A percentile compares a stretch with the other conserved stretches of the same genome.
Conservation (phyloP, 1,140 invertebrate species). For the Daktulosphaira vitifoliae region DNA sequence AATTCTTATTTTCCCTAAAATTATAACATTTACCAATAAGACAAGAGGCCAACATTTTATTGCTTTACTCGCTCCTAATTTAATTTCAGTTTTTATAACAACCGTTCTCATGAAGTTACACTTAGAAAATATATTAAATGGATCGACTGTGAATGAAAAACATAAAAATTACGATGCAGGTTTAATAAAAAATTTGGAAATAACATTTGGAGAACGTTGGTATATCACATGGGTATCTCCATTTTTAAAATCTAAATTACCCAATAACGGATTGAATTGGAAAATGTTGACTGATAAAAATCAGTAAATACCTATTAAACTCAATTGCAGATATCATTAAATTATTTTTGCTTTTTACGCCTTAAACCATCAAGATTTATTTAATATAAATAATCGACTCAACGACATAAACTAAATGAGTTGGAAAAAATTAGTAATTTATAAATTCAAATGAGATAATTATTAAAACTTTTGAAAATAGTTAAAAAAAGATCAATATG, state of each 20-base stretch:
- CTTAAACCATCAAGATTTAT: too few species aligned
- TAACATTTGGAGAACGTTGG: conserved; percentile 67
- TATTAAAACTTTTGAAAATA: too few species aligned
- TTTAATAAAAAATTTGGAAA: conserved; percentile 57
- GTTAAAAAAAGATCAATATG: too few species aligned
- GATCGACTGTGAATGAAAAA: conserved; percentile 57
- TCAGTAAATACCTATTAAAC: too few species aligned
- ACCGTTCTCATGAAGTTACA: conserved; percentile 62
- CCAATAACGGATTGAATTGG: conserved; percentile 67
- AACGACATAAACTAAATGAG: too few species aligned
- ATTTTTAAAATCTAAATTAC: conserved; percentile 63
- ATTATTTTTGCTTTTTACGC: too few species aligned
- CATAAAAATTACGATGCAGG: conserved; percentile 59
- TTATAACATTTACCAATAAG: conserved; percentile 50
- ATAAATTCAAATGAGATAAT: too few species aligned
- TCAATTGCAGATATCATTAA: too few species aligned
- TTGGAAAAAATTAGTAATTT: too few species aligned
- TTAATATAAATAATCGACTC: too few species aligned
- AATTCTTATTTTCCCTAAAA: conserved; percentile 55
- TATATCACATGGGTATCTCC: conserved; percentile 65
- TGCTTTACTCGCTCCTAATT: conserved; percentile 57
- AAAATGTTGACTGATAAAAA: conserved; percentile 32
- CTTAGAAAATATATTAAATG: conserved; percentile 52
- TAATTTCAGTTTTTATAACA: conserved; percentile 58
- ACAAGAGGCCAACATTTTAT: conserved; percentile 54